Evolutionary conservation across 2,888 invertebrate genomes (phyloP), one percentile per base, ranked within the genome.

Genomic region (Apodemia duryi): DNA sequence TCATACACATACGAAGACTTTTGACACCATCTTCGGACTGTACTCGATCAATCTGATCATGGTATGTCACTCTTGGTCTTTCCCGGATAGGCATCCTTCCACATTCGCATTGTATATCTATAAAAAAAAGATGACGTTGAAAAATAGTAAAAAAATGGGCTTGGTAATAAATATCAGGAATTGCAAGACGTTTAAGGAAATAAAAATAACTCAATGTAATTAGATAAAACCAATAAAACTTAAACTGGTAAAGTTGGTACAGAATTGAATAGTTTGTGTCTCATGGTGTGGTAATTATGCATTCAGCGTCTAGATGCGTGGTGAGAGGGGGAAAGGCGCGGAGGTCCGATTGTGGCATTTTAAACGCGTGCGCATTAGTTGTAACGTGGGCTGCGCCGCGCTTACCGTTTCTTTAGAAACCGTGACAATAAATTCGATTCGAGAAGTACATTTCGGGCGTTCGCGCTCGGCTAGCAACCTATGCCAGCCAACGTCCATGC

Each of bases 391-490:
- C 73, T 78, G 80, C 84, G 82, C 73, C 86, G 90, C 85, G 88
- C 77, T 76, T 83, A 80, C 82, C 82, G 77, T 85, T 86, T 67
- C 77, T 77, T 79, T 68, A 49, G n/a, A 64, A 75, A 73, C 79
- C 86, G 91, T 91, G 91, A 91, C 91, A 91, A 91, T 91, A 91
- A 88, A 88, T 87, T 88, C 89, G 79, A 77, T 72, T 81, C 79
- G 82, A 79, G 82, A 72, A 84, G 81, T 74, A 78, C 73, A 83
- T 75, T 77, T 77, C 83, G 89, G 82, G 91, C 91, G 88, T 74
- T 82, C 82, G 87, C 90, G 87, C 89, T 87, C 90, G 79, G 79
- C 75, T 79, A 77, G 78, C 82, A 84, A 83, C 87, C 72, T 91
- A 91, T 91, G 91, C 87, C 91, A 84, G 86, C 88, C 87, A 81